Conservation (phyloP, 2,113 vertebrate species). For the Oceanodroma tethys region DNA sequence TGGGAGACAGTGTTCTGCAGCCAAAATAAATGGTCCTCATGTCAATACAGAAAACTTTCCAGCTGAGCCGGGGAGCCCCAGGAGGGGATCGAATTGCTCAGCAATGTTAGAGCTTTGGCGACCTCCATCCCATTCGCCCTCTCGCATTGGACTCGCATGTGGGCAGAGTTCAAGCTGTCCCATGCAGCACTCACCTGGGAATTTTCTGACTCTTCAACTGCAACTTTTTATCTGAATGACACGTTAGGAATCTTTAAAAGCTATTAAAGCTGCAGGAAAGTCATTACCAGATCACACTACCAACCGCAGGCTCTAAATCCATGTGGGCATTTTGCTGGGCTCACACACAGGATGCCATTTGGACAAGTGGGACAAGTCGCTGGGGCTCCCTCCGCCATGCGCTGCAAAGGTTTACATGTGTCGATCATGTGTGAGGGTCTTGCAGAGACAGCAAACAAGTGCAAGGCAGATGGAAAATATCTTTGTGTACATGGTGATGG, state of each 20-base stretch:
- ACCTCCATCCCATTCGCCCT: not conserved
- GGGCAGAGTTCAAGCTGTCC: slow-evolving; percentile 2
- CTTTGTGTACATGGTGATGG: not conserved
- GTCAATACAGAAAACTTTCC: slow-evolving; percentile 24
- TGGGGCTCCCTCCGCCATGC: rapidly evolving
- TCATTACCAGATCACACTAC: not conserved
- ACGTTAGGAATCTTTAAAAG: not conserved
- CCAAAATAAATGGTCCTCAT: slow-evolving; percentile 26
- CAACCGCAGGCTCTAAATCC: not conserved
- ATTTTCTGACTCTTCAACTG: not conserved
- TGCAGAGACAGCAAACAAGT: not conserved
- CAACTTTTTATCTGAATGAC: not conserved
- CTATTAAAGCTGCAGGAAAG: not conserved
- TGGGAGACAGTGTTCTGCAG: not conserved
- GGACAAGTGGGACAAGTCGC: rapidly evolving
- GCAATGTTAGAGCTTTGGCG: not conserved
- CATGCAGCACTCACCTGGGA: not conserved
- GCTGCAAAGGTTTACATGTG: not conserved
- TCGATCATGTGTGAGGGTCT: rapidly evolving
- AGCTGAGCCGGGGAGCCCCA: not conserved
- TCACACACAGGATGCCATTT: not conserved
- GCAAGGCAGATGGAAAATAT: not conserved
- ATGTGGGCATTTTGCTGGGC: not conserved
- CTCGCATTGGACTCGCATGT: rapidly evolving
- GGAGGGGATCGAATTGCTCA: not conserved